Evolutionary conservation across 1,140 invertebrate species (phyloP), one percentile per base, ranked within the genome.

Genomic region (Bombus soroeensis): DNA sequence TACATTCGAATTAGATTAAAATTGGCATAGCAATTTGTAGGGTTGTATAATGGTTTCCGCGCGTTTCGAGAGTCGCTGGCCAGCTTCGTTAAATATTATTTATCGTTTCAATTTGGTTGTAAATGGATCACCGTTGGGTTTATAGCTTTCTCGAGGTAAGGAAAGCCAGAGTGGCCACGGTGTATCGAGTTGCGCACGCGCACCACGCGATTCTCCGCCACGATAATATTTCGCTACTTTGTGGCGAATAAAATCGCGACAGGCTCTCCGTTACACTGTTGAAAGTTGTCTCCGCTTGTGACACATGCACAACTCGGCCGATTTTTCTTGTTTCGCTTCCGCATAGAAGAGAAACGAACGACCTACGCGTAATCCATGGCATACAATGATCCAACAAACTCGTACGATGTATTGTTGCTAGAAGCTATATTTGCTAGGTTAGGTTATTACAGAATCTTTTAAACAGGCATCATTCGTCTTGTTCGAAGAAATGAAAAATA

Each of bases 211-310:
- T 82, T 75, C 41, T 62, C 64, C 81, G 8, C 39, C 37, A n/a
- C 75, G 66, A 84, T 83, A 83, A 68, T 79, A 57, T 79, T 79
- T 84, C 47, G 83, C 83, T 84, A 79, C 75, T 71, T 84, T 79
- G 82, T 79, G 68, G 37, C 47, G 53, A 79, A 79, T 57, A 62
- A 79, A 84, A 84, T 79, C 37, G 41, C 47, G 34, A n/a, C 47
- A 9, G 32, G 5, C 47, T 39, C 25, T n/a, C 43, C 25, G 41
- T 75, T 76, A 39, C 32, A 28, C 41, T 13, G 32, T 32, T 39
- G 32, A 68, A 53, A 57, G 22, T 57, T 66, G 13, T 28, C 5
- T 6, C 18, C 53, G 10, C 32, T 9, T 9, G n/a, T 15, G 13
- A 32, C 62, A 66, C 62, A 32, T 15, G n/a, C 28, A n/a, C 62